Base-by-base conservation (phyloP, 2,888 invertebrate species). In the Cyrtodaria siliqua region DNA sequence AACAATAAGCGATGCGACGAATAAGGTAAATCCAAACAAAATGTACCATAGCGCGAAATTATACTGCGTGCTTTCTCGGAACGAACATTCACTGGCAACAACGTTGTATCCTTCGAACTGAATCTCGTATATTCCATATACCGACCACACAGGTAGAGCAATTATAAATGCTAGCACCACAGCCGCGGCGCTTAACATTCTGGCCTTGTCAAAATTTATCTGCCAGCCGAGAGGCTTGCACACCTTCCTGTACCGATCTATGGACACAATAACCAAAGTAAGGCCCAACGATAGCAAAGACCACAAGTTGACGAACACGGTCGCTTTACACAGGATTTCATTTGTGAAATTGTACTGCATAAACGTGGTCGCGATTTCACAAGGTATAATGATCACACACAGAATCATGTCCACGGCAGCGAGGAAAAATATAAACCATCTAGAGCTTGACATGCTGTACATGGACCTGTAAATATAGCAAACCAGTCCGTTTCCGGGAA, bases 231-330 rank as follows among this genome's bases (percentile, higher is more conserved):
- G 67, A 0, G 87, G 86, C 23, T 70, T 79, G 63, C 88, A 88
- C 6, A 87, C 84, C 49, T 86, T 86, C 26, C 82, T 69, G 62
- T 84, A 88, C 9, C 89, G 76, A 52, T 85, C 85, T 8, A 85
- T 57, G 1, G 83, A 77, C n/a, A 85, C 83, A n/a, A 77, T 68
- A 0, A 85, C 56, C 3, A 85, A 56, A 9, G 81, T 79, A 2
- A 75, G 64, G 18, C 70, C 80, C 12, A 82, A 62, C 0, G 80
- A 57, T 1, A 85, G 26, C 20, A 79, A 57, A 1, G 79, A 63
- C 55, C 74, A 68, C 16, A 64, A 42, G 53, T 83, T 83, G 0
- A 69, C 53, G 42, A 79, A 81, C n/a, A 67, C 62, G 0, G 80
- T 64, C 2, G 79, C 33, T 27, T 75, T 80, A 56, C 85, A 85